These are phyloP conservation scores for Eilema caniola DNA, from an alignment of 2,888 invertebrate genomes.

Conservation along the genomic window DNA sequence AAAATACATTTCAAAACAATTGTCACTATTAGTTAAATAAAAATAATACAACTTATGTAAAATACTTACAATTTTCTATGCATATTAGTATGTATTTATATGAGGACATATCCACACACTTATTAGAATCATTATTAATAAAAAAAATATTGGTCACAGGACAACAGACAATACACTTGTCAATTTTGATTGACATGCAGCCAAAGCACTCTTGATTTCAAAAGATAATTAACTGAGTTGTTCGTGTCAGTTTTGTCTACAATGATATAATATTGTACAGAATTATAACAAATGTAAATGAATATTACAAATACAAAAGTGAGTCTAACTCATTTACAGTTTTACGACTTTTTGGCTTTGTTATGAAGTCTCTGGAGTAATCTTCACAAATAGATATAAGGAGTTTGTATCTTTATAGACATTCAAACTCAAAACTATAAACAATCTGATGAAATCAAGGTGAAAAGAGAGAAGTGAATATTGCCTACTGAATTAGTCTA, in stretches of 20 bases:
- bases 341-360: not conserved
- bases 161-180: constrained; percentile 63
- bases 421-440: not conserved
- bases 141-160: constrained; percentile 54
- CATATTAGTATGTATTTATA: constrained; percentile 63
- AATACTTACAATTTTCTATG: constrained; percentile 81
- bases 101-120: constrained; percentile 52
- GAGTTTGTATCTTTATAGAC: not conserved
- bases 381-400: not conserved
- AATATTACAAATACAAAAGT: constrained; percentile 1
- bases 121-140: constrained; percentile 60
- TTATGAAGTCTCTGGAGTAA: not conserved
- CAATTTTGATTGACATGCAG: constrained; percentile 65
- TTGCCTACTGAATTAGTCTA: not conserved
- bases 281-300: constrained; percentile 8
- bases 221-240: constrained; percentile 40
- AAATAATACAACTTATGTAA: constrained; percentile 11
- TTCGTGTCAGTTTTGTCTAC: constrained; percentile 24
- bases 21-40: not conserved
- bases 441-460: not conserved
- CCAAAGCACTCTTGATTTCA: constrained; percentile 72
- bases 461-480: not conserved
- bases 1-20: not conserved
- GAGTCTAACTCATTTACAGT: not conserved
- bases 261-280: constrained; percentile 32